phyloP scores from a whole-genome alignment of 30 jellyfish, hydroid and myxozoan species.

The Hydractinia symbiolongicarpus region DNA sequence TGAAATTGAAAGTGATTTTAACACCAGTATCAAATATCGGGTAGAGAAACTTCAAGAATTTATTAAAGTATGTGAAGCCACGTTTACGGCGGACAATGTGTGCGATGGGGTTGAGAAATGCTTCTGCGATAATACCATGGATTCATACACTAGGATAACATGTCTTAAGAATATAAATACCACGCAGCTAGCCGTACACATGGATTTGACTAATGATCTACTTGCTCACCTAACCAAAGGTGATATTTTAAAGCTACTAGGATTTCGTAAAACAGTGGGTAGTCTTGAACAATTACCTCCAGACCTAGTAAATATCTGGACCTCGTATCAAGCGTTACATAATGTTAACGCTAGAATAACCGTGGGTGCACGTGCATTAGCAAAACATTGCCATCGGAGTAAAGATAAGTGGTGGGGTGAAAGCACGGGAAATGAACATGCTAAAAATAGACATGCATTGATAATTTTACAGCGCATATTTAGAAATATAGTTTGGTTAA shows the following conservation, averaged over 20 bases:
- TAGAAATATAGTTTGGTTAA: constrained; percentile 62
- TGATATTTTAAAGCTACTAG: constrained; percentile 50
- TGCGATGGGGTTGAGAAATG: too few species aligned
- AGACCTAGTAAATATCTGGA: constrained; percentile 19
- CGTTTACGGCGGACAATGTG: too few species aligned
- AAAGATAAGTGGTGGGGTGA: constrained; percentile 73
- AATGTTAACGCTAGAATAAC: constrained; percentile 47
- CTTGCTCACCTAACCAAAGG: constrained; percentile 30
- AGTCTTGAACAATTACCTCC: constrained; percentile 57
- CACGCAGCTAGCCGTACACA: too few species aligned
- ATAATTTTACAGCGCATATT: constrained; percentile 32
- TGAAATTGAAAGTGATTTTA: too few species aligned
- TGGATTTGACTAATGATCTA: not conserved
- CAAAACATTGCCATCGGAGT: constrained; percentile 81
- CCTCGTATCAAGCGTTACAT: constrained; percentile 35
- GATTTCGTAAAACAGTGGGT: constrained; percentile 64
- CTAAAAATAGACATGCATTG: constrained; percentile 51
- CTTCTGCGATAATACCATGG: too few species aligned
- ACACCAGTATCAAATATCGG: too few species aligned
- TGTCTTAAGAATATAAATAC: too few species aligned
- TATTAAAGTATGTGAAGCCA: too few species aligned
- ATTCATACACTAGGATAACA: too few species aligned
- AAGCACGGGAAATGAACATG: constrained; percentile 56
- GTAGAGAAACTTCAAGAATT: too few species aligned
- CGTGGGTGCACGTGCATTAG: constrained; percentile 81